Conservation (phyloP, 1,140 invertebrate genomes). For the Zaprionus gabonicus region DNA sequence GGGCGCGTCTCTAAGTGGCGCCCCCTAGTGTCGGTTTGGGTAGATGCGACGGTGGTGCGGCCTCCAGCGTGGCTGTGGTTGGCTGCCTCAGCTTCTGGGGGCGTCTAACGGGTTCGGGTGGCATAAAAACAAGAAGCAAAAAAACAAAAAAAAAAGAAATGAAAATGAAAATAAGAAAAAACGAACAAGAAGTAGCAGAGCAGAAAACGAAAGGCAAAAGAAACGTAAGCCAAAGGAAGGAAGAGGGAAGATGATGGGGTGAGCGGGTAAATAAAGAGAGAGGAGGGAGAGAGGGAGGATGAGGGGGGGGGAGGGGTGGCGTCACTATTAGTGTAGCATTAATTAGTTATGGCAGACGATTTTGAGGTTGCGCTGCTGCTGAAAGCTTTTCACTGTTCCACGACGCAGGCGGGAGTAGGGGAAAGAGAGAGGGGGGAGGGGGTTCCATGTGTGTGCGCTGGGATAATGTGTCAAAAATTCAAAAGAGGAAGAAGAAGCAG, state of each 20-base stretch:
- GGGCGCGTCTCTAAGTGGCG: constrained; percentile 63
- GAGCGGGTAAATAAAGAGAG: neutral
- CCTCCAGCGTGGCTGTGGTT: constrained; percentile 76
- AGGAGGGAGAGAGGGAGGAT: neutral
- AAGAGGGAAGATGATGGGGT: neutral
- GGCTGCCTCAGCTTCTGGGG: constrained; percentile 66
- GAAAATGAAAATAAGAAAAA: constrained; percentile 16
- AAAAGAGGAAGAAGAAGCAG: neutral
- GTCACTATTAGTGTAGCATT: constrained; percentile 80
- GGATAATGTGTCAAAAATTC: constrained; percentile 23
- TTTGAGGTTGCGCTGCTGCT: constrained; percentile 79
- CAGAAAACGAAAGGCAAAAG: constrained; percentile 21
- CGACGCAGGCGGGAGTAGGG: neutral
- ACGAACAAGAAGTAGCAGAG: constrained; percentile 19
- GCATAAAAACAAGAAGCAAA: constrained; percentile 19
- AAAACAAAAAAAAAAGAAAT: constrained; percentile 9
- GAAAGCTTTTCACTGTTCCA: constrained; percentile 81
- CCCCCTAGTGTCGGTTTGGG: constrained; percentile 62
- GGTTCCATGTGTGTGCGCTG: constrained; percentile 9
- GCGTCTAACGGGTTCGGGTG: constrained; percentile 36
- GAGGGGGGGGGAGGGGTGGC: constrained; percentile 28
- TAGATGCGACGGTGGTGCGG: constrained; percentile 71
- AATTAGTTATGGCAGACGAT: constrained; percentile 85
- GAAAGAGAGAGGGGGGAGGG: neutral
- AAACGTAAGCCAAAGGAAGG: neutral